Evolutionary conservation across 2,888 invertebrate species (phyloP), one percentile per base, ranked within the genome.

Genomic region (Prenolepis imparis): DNA sequence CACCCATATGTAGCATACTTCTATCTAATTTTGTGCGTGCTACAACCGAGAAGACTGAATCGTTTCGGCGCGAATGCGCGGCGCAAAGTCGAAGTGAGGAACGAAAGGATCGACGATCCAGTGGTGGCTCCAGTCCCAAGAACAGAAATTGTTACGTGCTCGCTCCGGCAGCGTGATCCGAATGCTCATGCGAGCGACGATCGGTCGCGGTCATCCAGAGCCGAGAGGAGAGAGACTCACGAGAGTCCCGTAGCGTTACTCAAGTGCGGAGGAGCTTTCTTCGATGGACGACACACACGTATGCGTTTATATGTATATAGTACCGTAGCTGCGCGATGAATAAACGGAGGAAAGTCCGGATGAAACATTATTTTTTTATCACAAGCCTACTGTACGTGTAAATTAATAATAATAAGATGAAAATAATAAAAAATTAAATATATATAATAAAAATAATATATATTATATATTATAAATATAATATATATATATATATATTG

Each of bases 101-200:
- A 67, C 67, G 84, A 81, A 87, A 87, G 84, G 86, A 88, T 87
- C 90, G 90, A 87, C 90, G 89, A 90, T 87, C 87, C 88, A 84
- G 87, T 86, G 90, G 86, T 86, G 90, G 87, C 88, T 88, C 91
- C 88, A 90, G 92, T 94, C 94, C 93, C 91, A 91, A 93, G 94
- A 94, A 94, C 92, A 94, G 93, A 93, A 94, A 94, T 94, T 94
- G 94, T 94, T 94, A 94, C 94, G 94, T 94, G 94, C 93, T 91
- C 90, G 92, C 91, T 89, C 77, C 86, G 91, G 78, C 86, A 84
- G 77, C 90, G 90, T 90, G 90, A 90, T 89, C 77, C 87, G 90
- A 89, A 90, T 90, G 89, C 88, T 89, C 86, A 86, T 86, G 89
- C 86, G 84, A 66, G 39, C 48, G 83, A 44, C 41, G 87, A 89